Evolutionary conservation across 1,140 invertebrate genomes (phyloP).

Genomic region (Drosophila grimshawi): DNA sequence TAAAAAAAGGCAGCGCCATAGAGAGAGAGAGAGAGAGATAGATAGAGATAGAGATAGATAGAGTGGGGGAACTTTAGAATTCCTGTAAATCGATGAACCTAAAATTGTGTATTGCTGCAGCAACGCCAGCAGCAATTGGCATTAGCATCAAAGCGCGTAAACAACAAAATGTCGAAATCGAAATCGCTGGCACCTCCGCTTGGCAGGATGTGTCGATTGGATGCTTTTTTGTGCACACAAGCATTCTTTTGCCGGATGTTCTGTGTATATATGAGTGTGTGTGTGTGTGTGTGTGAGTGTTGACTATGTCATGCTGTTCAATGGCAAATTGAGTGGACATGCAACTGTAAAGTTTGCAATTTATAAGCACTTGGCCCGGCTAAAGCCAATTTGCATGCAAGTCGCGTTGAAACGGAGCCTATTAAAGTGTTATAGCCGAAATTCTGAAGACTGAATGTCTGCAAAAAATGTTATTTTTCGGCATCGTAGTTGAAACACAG

Average conservation of each 20-base stretch:
- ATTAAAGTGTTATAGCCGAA: slow-evolving; percentile 57
- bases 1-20: slow-evolving; percentile 46
- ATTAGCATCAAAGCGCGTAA: slow-evolving; percentile 71
- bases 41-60: too few species aligned
- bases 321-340: slow-evolving; percentile 53
- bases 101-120: slow-evolving; percentile 48
- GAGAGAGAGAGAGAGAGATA: too few species aligned
- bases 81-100: slow-evolving; percentile 47
- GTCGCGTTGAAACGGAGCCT: slow-evolving; percentile 18
- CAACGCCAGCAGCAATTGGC: slow-evolving; percentile 39
- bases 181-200: slow-evolving; percentile 46
- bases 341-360: slow-evolving; percentile 19
- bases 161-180: slow-evolving; percentile 51
- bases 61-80: slow-evolving; percentile 15
- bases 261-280: slow-evolving; percentile 28
- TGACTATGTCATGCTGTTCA: slow-evolving; percentile 27
- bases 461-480: slow-evolving; percentile 72
- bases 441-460: slow-evolving; percentile 56
- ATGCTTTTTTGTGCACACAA: slow-evolving; percentile 41
- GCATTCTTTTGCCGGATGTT: slow-evolving; percentile 78
- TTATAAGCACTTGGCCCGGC: slow-evolving; percentile 28
- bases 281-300: slow-evolving; percentile 13
- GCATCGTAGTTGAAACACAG: slow-evolving; percentile 49
- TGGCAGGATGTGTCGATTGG: slow-evolving; percentile 39
- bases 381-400: slow-evolving; percentile 61